Base-by-base conservation (phyloP, 2,113 vertebrate species). In the Columba livia region DNA sequence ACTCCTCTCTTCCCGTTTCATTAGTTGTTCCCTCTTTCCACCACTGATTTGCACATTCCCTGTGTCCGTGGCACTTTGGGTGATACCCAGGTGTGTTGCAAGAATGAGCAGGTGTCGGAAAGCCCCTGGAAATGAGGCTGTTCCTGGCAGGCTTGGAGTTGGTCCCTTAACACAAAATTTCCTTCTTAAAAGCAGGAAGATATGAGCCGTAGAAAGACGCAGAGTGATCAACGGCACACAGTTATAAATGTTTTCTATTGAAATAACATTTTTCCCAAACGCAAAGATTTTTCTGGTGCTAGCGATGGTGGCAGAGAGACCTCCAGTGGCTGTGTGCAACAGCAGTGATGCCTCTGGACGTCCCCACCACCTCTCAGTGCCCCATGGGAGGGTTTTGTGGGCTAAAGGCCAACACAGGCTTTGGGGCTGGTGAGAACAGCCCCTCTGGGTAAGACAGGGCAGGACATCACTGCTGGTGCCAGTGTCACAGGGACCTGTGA, bases 321-420 rank as follows among this genome's bases (percentile, higher is more conserved):
- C 93, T 38, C 94, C 93, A 89, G 90, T 66, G 92, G 96, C 20
- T 81, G 64, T 4, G 9, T 73, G 65, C 57, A 29, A 36, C 19
- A 42, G 1, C 34, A 50, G 17, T 24, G 1, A 25, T 18, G 73
- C 20, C 10, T 21, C 28, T 32, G 29, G 69, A 18, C 38, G 29
- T 7, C 17, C 51, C 54, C 40, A 44, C 15, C 0, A 0, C 20
- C 20, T 10, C 20, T 1, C 6, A 0, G 32, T 56, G 58, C 10
- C 8, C 3, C 32, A 6, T 2, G 2, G 10, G 2, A 58, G 58
- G 40, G 42, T 47, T 24, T 20, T n/a, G 32, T 29, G 28, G 9
- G 3, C 4, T 67, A 31, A 69, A 82, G 48, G 62, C 34, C 32
- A 89, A 19, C 23, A 32, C 8, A 54, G 28, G 24, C 48, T 54